These are phyloP conservation scores for Miichthys miiuy DNA, from an alignment of 2,797 vertebrate genomes.

Conservation along the genomic window DNA sequence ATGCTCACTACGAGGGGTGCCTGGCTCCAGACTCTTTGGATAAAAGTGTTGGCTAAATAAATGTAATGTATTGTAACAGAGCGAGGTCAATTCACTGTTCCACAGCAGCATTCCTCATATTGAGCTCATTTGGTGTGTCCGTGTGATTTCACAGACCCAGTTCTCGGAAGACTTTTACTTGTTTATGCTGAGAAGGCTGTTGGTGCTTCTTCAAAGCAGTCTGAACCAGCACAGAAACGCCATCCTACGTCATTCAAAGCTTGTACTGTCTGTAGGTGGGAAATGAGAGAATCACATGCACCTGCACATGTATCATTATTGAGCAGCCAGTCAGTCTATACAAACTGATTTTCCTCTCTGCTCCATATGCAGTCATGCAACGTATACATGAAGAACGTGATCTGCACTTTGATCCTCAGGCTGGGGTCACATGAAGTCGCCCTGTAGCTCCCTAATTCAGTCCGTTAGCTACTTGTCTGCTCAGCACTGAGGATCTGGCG, in stretches of 20 bases:
- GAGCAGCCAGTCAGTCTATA: conserved; percentile 28
- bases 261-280: conserved; percentile 27
- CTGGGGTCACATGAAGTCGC: conserved; percentile 10
- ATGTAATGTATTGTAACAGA: background rate
- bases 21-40: background rate
- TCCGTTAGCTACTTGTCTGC: background rate
- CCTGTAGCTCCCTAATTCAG: background rate
- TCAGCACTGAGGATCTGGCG: conserved; percentile 9
- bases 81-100: too few species aligned
- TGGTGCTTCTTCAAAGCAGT: conserved; percentile 29
- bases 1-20: background rate
- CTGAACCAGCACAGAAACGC: conserved; percentile 28
- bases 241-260: conserved; percentile 31
- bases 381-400: conserved; percentile 5
- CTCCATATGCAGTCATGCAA: background rate
- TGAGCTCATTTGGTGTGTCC: conserved; percentile 2
- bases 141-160: background rate
- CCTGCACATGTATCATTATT: conserved; percentile 39
- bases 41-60: background rate
- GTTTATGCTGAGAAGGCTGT: conserved; percentile 16
- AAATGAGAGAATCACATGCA: conserved; percentile 30
- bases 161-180: background rate
- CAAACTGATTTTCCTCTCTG: conserved; percentile 25
- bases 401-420: conserved; percentile 8
- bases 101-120: conserved; percentile 7